Evolutionary conservation across 2,888 invertebrate species (phyloP).

Genomic region (Rhaphigaster nebulosa): DNA sequence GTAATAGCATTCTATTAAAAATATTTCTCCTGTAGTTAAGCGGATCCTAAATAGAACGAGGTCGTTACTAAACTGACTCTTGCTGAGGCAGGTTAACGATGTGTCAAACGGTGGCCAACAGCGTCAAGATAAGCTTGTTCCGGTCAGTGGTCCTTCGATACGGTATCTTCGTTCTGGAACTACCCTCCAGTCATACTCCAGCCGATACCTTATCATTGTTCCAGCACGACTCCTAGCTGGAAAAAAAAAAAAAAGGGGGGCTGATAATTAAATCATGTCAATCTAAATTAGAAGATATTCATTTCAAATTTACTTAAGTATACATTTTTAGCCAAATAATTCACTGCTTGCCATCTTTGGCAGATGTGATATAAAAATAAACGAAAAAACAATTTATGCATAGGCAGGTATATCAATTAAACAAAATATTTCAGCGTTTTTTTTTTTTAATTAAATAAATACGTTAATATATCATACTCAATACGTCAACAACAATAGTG

Average conservation of each 20-base stretch:
- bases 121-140: slow-evolving; percentile 50
- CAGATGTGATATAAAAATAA: no score
- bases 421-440: no score
- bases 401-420: no score
- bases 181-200: not conserved
- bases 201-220: not conserved
- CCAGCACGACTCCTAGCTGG: not conserved
- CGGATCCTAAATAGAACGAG: not conserved
- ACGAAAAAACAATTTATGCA: no score
- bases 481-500: no score
- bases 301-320: no score
- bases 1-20: not conserved
- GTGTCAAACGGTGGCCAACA: not conserved
- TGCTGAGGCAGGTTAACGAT: slow-evolving; percentile 55
- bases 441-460: no score
- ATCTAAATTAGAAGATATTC: no score
- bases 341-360: no score
- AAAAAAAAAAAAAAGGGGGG: not conserved
- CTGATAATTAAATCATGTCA: no score
- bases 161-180: not conserved
- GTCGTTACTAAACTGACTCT: not conserved
- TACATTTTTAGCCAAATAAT: no score
- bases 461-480: no score
- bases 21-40: not conserved
- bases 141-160: slow-evolving; percentile 30